These are phyloP conservation scores for Volucella bombylans DNA, from an alignment of 2,888 invertebrate species.

Conservation along the genomic window DNA sequence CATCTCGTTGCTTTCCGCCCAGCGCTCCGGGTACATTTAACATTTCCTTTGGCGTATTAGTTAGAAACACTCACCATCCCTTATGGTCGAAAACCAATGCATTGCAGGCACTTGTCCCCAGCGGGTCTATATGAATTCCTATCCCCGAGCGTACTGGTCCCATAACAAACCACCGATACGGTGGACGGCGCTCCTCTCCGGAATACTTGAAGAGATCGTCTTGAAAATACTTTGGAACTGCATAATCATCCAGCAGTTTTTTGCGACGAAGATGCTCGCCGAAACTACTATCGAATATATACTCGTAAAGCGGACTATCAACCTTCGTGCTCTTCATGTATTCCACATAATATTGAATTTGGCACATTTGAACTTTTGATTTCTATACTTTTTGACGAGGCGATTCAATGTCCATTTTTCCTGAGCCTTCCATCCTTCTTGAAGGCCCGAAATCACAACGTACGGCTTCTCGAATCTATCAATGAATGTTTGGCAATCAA, in stretches of 20 bases:
- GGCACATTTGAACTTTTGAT: slow-evolving; percentile 99
- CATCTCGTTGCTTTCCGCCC: slow-evolving; percentile 98
- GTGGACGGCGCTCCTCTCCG: slow-evolving; percentile 96
- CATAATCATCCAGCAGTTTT: slow-evolving; percentile 96
- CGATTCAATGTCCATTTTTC: slow-evolving; percentile 96
- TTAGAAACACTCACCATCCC: slow-evolving; percentile 99
- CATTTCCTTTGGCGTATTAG: slow-evolving; percentile 96
- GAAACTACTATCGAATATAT: slow-evolving; percentile 99
- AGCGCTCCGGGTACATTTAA: slow-evolving; percentile 95
- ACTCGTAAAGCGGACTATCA: slow-evolving; percentile 99
- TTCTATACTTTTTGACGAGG: slow-evolving; percentile 96
- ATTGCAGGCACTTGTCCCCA: slow-evolving; percentile 99
- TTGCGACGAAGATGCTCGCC: slow-evolving; percentile 97
- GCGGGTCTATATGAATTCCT: slow-evolving; percentile 99
- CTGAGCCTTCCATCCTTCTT: slow-evolving; percentile 92
- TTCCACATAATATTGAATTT: slow-evolving; percentile 97
- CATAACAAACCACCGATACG: slow-evolving; percentile 99
- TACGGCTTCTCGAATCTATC: slow-evolving; percentile 95
- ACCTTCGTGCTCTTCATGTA: slow-evolving; percentile 96
- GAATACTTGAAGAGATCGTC: slow-evolving; percentile 98
- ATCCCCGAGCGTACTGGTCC: slow-evolving; percentile 98
- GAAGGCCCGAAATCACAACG: slow-evolving; percentile 93
- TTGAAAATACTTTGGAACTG: slow-evolving; percentile 94
- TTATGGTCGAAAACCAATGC: slow-evolving; percentile 97
- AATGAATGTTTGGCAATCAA: slow-evolving; percentile 92